These are phyloP conservation scores for Coecobrya sp. DNA, from an alignment of 2,888 invertebrate genomes.

Conservation along the genomic window DNA sequence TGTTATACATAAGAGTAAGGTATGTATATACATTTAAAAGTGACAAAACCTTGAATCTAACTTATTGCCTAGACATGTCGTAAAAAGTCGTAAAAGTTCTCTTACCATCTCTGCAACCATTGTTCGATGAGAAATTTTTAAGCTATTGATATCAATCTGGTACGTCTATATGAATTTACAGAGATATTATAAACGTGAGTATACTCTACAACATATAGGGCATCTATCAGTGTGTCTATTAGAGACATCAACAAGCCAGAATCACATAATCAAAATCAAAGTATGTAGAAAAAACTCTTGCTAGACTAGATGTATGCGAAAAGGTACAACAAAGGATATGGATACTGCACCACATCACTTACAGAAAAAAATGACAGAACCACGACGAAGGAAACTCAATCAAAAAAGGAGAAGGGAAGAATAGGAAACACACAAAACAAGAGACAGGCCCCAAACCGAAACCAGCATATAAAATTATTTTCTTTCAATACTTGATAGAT, in stretches of 20 bases:
- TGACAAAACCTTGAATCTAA: constrained; percentile 80
- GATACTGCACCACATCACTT: neutral
- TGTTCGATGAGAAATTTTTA: constrained; percentile 77
- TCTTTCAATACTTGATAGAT: neutral
- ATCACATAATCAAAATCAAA: constrained; percentile 40
- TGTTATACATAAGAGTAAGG: neutral
- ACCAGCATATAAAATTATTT: constrained; percentile 79
- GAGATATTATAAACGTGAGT: neutral
- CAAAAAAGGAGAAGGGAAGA: constrained; percentile 64
- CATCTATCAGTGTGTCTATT: constrained; percentile 53
- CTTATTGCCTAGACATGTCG: constrained; percentile 77
- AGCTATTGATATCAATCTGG: constrained; percentile 75
- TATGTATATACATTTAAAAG: constrained; percentile 40
- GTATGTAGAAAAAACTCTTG: constrained; percentile 16
- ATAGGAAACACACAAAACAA: constrained; percentile 74
- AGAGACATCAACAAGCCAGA: constrained; percentile 48
- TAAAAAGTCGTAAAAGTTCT: constrained; percentile 74
- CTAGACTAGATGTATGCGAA: neutral
- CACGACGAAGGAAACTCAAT: constrained; percentile 61
- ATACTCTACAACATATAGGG: neutral
- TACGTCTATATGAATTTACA: constrained; percentile 11
- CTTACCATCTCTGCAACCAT: constrained; percentile 71
- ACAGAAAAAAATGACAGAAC: constrained; percentile 49
- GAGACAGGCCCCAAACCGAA: constrained; percentile 83
- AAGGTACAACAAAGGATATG: constrained; percentile 49